Percentiles rank a stretch among this genome's conserved stretches.
These are phyloP conservation scores for Andrena bicolor DNA, from an alignment of 2,888 invertebrate genomes.

Conservation along the genomic window DNA sequence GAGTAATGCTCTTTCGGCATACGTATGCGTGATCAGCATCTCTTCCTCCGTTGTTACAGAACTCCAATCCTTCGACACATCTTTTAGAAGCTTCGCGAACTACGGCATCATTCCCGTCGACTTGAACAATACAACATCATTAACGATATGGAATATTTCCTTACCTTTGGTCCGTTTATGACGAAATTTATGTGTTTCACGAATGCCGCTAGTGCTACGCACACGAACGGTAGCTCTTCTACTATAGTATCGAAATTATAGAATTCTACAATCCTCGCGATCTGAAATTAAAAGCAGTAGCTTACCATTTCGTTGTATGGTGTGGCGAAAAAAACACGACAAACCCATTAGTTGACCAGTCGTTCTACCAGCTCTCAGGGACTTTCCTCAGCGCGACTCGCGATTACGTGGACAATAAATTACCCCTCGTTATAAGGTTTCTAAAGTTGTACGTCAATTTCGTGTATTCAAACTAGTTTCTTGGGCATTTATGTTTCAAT, in stretches of 20 bases:
- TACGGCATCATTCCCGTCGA: not conserved
- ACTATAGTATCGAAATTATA: not conserved
- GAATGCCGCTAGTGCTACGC: not conserved
- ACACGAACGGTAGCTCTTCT: not conserved
- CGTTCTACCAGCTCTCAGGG: not conserved
- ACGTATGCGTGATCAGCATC: not conserved
- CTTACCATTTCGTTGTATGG: not conserved
- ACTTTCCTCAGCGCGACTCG: not conserved
- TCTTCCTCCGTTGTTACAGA: not conserved
- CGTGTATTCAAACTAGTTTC: too few species aligned
- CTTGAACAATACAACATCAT: not conserved
- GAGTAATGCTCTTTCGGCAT: not conserved
- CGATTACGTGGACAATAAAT: too few species aligned
- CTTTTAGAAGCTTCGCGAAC: not conserved
- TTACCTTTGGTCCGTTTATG: not conserved
- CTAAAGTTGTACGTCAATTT: too few species aligned
- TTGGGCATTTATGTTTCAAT: too few species aligned
- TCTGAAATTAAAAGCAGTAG: not conserved
- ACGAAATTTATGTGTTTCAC: not conserved
- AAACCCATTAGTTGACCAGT: not conserved
- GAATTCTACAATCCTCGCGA: not conserved
- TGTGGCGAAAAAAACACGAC: not conserved
- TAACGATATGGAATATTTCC: not conserved
- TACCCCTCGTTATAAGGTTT: too few species aligned
- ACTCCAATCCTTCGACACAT: not conserved